These are phyloP conservation scores for Aphrophora alni DNA, from an alignment of 2,888 invertebrate species.

Conservation along the genomic window DNA sequence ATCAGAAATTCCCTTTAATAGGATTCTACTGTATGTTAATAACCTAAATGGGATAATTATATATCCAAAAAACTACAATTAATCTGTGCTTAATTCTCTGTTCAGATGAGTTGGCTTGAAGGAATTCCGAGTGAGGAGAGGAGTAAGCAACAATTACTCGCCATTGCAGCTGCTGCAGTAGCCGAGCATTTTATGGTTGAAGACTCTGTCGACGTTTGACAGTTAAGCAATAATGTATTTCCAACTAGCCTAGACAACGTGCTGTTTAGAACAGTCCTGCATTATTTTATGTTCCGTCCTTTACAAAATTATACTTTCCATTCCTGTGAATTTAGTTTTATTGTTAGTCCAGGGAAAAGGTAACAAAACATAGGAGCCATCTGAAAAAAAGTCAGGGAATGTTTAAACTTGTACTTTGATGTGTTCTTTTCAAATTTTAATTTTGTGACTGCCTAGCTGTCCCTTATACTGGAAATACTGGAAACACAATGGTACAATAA, in stretches of 20 bases:
- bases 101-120: neutral
- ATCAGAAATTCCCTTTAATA: no score
- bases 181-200: conserved; percentile 31
- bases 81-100: neutral
- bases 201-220: conserved; percentile 34
- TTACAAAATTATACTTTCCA: neutral
- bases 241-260: neutral
- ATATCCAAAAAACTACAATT: no score
- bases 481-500: no score
- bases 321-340: neutral
- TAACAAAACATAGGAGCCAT: no score
- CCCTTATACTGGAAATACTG: no score
- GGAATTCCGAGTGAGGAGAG: conserved; percentile 11
- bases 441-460: no score
- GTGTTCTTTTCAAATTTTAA: no score
- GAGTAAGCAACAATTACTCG: conserved; percentile 3
- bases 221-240: neutral
- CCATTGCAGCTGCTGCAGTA: conserved; percentile 6
- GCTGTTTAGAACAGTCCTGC: neutral
- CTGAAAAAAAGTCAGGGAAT: no score
- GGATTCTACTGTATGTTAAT: no score
- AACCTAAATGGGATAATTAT: no score
- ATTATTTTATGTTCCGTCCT: neutral
- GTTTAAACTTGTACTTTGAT: no score
- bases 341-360: neutral